Evolutionary conservation across 2,888 invertebrate species (phyloP).

Genomic region (Kryphioiulus occultus): DNA sequence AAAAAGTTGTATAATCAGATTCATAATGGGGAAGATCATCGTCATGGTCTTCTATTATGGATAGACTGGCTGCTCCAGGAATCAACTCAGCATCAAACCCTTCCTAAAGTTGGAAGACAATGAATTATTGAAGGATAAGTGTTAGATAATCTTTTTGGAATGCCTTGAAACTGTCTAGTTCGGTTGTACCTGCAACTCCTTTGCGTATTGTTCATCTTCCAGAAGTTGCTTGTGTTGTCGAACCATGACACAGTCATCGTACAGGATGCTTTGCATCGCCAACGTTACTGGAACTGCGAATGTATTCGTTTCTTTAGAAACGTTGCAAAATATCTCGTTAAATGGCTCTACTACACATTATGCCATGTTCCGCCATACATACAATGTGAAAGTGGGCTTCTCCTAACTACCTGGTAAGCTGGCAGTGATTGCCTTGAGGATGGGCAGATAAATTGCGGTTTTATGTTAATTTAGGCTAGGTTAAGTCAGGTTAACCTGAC

Average conservation of each 20-base stretch:
- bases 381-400: no score
- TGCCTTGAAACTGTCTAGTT: background rate
- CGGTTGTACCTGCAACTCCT: background rate
- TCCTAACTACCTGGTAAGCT: no score
- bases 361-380: no score
- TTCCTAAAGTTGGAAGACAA: background rate
- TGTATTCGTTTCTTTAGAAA: no score
- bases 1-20: background rate
- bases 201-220: background rate
- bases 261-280: background rate
- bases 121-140: background rate
- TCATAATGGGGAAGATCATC: background rate
- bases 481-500: no score
- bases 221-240: background rate
- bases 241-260: background rate
- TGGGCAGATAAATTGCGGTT: no score
- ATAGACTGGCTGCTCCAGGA: background rate
- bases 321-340: no score
- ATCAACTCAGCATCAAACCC: background rate
- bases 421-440: no score
- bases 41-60: background rate
- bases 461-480: no score
- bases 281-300: background rate
- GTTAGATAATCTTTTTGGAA: background rate
- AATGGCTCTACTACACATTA: no score